These are phyloP conservation scores for Ooceraea biroi DNA, from an alignment of 1,140 invertebrate genomes.

Conservation along the genomic window DNA sequence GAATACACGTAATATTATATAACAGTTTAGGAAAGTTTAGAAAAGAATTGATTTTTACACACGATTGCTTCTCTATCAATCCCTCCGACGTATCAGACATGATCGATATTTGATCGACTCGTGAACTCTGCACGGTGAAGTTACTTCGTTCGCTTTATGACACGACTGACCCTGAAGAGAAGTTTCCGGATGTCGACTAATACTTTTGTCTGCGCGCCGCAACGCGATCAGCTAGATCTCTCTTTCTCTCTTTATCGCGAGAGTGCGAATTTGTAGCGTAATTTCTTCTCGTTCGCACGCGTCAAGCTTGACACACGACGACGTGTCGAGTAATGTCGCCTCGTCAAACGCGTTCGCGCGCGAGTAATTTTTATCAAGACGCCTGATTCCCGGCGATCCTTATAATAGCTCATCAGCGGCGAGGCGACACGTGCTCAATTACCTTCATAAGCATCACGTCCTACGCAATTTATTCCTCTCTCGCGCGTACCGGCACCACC, in stretches of 20 bases:
- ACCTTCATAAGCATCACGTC: constrained; percentile 65
- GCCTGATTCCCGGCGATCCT: constrained; percentile 68
- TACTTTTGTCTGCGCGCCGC: constrained; percentile 40
- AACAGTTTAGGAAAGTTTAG: no score
- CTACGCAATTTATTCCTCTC: constrained; percentile 66
- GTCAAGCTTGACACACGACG: constrained; percentile 50
- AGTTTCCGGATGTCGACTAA: constrained; percentile 46
- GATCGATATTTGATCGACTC: not conserved
- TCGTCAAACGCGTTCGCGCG: constrained; percentile 38
- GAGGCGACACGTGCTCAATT: constrained; percentile 70
- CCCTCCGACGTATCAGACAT: no score
- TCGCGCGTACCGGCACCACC: constrained; percentile 24
- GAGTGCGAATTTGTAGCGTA: constrained; percentile 56
- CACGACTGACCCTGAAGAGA: not conserved
- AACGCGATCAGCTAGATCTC: constrained; percentile 28
- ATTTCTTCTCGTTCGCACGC: constrained; percentile 61
- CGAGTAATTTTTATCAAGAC: constrained; percentile 58
- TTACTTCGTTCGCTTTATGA: not conserved
- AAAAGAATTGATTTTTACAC: no score
- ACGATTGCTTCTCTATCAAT: no score
- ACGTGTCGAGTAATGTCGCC: constrained; percentile 57
- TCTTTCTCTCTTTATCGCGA: not conserved
- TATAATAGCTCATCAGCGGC: constrained; percentile 69
- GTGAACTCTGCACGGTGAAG: not conserved
- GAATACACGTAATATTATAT: no score